These are phyloP conservation scores for Cerceris ruficornis DNA, from an alignment of 2,888 invertebrate species.

Conservation along the genomic window DNA sequence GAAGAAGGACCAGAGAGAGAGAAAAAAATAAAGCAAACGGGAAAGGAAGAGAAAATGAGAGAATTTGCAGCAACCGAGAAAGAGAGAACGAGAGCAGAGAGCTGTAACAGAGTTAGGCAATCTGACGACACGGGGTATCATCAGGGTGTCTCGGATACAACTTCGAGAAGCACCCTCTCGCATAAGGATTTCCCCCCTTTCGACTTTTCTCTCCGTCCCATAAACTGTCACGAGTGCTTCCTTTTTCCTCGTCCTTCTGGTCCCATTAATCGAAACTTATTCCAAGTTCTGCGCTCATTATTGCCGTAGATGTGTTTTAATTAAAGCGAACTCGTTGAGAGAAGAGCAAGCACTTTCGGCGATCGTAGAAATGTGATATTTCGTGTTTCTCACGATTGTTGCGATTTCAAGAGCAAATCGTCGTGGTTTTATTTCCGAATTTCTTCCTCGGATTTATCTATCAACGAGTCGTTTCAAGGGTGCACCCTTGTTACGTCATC, in stretches of 20 bases:
- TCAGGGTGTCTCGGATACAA: slow-evolving; percentile 28
- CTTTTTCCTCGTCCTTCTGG: not conserved
- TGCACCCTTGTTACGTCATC: slow-evolving; percentile 13
- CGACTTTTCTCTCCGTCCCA: not conserved
- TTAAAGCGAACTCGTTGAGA: slow-evolving; percentile 18
- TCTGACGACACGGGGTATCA: slow-evolving; percentile 49
- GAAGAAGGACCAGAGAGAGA: not conserved
- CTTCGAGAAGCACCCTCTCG: slow-evolving; percentile 21
- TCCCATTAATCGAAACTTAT: slow-evolving; percentile 7
- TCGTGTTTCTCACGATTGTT: not conserved
- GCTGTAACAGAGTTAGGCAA: slow-evolving; percentile 44
- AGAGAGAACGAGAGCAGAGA: slow-evolving; percentile 11
- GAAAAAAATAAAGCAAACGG: too few relatives aligned
- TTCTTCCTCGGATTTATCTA: slow-evolving; percentile 16
- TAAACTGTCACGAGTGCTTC: slow-evolving; percentile 8
- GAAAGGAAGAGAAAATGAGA: too few relatives aligned
- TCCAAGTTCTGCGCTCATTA: slow-evolving; percentile 23
- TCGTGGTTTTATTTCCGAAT: slow-evolving; percentile 15
- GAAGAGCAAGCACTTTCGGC: slow-evolving; percentile 17
- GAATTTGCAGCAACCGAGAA: not conserved
- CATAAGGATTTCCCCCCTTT: slow-evolving; percentile 32
- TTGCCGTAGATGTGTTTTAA: slow-evolving; percentile 20
- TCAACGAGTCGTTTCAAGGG: slow-evolving; percentile 16
- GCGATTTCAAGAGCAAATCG: slow-evolving; percentile 9
- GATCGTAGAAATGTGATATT: slow-evolving; percentile 8